phyloP scores from a whole-genome alignment of 2,888 invertebrate genomes.

The Gymnocheta viridis region DNA sequence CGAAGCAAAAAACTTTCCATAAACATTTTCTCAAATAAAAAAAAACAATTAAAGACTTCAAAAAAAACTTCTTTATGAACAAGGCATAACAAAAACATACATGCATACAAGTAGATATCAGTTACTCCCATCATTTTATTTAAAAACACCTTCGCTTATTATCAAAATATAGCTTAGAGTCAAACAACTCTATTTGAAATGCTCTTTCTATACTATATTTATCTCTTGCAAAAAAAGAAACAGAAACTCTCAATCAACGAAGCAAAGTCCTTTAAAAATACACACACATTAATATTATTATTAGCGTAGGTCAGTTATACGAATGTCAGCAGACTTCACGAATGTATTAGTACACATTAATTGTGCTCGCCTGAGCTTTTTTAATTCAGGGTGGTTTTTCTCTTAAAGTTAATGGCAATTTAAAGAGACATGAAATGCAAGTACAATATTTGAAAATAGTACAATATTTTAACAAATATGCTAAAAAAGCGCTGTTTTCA shows the following conservation, averaged over 20 bases:
- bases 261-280: background rate
- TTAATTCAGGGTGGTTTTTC: conserved; percentile 17
- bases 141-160: background rate
- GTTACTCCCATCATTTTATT: background rate
- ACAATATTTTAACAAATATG: conserved; percentile 9
- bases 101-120: no score
- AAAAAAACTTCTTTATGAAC: background rate
- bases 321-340: background rate
- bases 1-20: background rate
- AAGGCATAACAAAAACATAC: no score
- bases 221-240: background rate
- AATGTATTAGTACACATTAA: background rate
- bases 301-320: conserved; percentile 56
- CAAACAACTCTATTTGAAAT: no score
- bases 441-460: no score
- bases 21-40: background rate
- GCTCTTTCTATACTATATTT: background rate
- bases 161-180: background rate
- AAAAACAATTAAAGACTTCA: background rate
- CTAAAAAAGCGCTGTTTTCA: conserved; percentile 28
- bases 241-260: background rate
- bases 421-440: no score
- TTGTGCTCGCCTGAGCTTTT: background rate
- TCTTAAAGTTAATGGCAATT: conserved; percentile 52
- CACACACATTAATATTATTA: background rate